phyloP scores from a whole-genome alignment of 2,888 invertebrate genomes.

The Sesamia inferens region DNA sequence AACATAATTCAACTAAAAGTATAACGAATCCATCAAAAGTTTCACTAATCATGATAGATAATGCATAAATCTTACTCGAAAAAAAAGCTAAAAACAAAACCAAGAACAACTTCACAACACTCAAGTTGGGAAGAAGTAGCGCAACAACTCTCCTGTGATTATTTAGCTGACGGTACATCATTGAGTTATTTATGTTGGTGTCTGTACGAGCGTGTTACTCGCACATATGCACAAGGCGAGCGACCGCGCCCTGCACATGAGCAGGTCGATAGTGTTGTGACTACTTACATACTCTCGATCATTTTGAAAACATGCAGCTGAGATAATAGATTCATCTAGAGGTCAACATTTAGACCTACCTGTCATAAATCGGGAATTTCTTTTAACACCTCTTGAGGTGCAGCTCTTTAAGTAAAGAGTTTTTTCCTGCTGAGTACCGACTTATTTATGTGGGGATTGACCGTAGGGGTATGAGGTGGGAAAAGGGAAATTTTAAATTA shows the following conservation, averaged over 20 bases:
- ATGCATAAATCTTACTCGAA: too few species aligned
- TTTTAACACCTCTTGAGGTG: background rate
- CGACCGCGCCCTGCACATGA: constrained; percentile 75
- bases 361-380: background rate
- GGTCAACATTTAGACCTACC: background rate
- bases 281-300: background rate
- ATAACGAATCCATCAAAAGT: background rate
- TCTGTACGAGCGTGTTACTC: constrained; percentile 61
- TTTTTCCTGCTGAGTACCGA: background rate
- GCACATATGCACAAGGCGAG: constrained; percentile 76
- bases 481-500: background rate
- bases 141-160: background rate
- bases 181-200: constrained; percentile 50
- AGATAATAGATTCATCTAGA: background rate
- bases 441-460: background rate
- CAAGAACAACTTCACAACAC: background rate
- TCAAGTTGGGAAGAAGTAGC: background rate
- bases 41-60: too few species aligned
- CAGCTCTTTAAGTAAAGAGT: background rate
- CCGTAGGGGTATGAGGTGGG: background rate
- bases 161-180: constrained; percentile 25
- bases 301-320: background rate
- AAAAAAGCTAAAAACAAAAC: background rate
- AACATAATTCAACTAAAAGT: background rate
- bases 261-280: constrained; percentile 64